These are phyloP conservation scores for Protula sp. DNA, from an alignment of 2,888 invertebrate genomes.

Conservation along the genomic window DNA sequence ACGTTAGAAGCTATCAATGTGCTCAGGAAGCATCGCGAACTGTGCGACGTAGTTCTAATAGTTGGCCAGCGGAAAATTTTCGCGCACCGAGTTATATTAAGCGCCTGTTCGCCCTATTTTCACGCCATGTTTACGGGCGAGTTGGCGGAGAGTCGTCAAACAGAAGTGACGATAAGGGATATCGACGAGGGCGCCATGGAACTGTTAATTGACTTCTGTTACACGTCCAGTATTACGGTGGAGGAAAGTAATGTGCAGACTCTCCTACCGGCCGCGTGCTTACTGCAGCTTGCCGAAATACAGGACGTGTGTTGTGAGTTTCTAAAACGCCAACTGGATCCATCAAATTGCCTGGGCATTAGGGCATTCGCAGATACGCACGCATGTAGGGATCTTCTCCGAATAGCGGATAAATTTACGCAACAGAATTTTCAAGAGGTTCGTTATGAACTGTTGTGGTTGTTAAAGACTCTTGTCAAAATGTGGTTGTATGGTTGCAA, in stretches of 20 bases:
- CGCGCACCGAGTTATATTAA: constrained; percentile 71
- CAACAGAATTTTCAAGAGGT: constrained; percentile 97
- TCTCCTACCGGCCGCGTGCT: constrained; percentile 82
- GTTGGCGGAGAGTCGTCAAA: constrained; percentile 93
- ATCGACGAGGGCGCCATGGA: constrained; percentile 98
- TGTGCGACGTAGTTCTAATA: constrained; percentile 94
- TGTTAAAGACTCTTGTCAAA: too few species aligned
- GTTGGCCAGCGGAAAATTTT: constrained; percentile 92
- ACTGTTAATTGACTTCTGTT: constrained; percentile 79
- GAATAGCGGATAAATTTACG: constrained; percentile 97
- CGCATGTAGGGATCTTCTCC: constrained; percentile 87
- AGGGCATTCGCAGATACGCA: constrained; percentile 98
- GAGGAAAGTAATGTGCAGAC: constrained; percentile 98
- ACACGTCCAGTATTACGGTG: constrained; percentile 93
- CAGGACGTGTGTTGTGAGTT: constrained; percentile 99
- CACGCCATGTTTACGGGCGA: constrained; percentile 99
- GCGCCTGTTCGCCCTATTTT: constrained; percentile 94
- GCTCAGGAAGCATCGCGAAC: constrained; percentile 77
- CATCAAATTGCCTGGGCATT: constrained; percentile 96
- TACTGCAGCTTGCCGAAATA: constrained; percentile 92
- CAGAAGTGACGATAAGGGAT: constrained; percentile 96
- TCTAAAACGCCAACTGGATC: constrained; percentile 92
- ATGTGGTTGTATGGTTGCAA: too few species aligned
- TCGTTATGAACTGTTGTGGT: too few species aligned
- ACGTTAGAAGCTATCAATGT: constrained; percentile 86